Percentiles rank a stretch among this genome's conserved stretches.
Evolutionary conservation across 2,797 vertebrate species (phyloP).

Genomic region (Aselliscus stoliczkanus): DNA sequence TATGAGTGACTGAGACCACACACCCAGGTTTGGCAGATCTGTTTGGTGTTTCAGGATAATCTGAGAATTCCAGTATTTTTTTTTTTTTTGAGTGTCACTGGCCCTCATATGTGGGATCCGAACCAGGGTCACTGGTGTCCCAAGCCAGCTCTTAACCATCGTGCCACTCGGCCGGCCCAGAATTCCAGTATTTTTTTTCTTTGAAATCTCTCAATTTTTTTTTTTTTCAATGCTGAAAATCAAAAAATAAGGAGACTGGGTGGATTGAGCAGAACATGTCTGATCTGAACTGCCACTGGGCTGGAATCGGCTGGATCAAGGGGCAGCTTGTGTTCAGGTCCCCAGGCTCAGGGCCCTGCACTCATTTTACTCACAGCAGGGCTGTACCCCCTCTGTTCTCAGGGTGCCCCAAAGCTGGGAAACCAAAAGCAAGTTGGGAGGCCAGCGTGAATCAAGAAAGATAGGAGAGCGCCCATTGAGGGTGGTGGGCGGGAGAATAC

Average conservation of each 20-base stretch:
- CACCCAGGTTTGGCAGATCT: background rate
- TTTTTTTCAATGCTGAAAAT: background rate
- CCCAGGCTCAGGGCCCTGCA: background rate
- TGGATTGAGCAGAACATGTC: background rate
- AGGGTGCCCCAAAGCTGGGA: background rate
- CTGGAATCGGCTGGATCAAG: background rate
- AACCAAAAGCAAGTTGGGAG: background rate
- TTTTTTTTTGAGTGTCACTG: background rate
- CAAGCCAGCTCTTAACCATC: no score
- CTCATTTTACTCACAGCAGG: no score
- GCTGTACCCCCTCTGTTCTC: background rate
- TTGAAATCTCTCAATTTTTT: background rate
- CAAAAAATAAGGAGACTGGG: background rate
- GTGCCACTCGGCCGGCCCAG: no score
- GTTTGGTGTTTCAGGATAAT: background rate
- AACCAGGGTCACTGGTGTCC: no score
- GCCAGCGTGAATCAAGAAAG: background rate
- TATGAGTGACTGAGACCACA: fast-evolving
- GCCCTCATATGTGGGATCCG: no score
- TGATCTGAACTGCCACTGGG: background rate
- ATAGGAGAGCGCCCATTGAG: fast-evolving
- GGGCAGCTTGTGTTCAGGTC: background rate
- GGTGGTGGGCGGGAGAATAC: no score
- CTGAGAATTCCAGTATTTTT: background rate
- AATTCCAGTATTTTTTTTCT: background rate